Base-by-base conservation (phyloP, 2,888 invertebrate genomes). In the Macropis europaea region DNA sequence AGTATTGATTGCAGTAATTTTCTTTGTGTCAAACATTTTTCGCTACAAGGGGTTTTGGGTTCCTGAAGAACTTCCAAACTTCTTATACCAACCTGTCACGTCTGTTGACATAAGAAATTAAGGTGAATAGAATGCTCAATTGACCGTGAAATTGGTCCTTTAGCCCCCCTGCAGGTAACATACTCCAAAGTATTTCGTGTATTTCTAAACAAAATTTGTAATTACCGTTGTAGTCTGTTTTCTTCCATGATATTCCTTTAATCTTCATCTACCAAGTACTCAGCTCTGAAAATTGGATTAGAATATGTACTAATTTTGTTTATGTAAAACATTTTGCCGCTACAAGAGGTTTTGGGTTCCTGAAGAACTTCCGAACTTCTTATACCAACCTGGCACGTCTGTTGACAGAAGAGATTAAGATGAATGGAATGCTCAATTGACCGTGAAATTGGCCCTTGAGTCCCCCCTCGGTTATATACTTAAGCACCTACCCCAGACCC, bases 61-160 rank as follows among this genome's bases (percentile, higher is more conserved):
- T 53, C 28, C 26, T 13, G 19, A 43, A 43, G 7, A 7, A 63
- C 77, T 79, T 77, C 26, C 64, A 19, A 19, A 2, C 5, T 13
- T 6, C 13, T 81, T 56, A 82, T 85, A 56, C 24, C 71, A 36
- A 36, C 83, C 82, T 83, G 67, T 13, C 63, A 72, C 48, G 74
- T 66, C 77, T 79, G 80, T 86, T 84, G 83, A 84, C 84, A 80
- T 73, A 83, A 81, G 70, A 77, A 69, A 83, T 83, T 79, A 78
- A 59, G 67, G 81, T 84, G 80, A 84, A 84, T 81, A 72, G 67
- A 61, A 60, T 19, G 50, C 60, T 75, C 73, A 76, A 76, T 61
- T 66, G 54, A 71, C 66, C 76, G 73, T 76, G 52, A 78, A 82
- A 81, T 79, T 73, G 59, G 42, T 57, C 56, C n/a, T 50, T 24